Evolutionary conservation across 2,888 invertebrate genomes (phyloP).

Genomic region (Rhogogaster chlorosoma): DNA sequence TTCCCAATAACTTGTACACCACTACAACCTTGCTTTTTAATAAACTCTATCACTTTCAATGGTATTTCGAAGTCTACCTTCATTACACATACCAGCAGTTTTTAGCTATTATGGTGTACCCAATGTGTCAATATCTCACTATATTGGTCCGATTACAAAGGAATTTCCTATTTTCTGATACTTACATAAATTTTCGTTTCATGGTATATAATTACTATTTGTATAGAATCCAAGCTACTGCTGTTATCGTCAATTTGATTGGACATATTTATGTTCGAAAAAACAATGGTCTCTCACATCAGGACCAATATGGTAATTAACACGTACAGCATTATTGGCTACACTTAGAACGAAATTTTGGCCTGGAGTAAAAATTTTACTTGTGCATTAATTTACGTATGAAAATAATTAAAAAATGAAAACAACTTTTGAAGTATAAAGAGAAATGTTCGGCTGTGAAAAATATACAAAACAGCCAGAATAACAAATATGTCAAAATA

Average conservation of each 20-base stretch:
- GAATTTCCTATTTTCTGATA: background rate
- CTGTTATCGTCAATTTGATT: background rate
- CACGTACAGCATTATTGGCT: background rate
- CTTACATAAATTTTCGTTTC: background rate
- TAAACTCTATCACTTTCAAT: background rate
- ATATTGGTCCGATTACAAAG: background rate
- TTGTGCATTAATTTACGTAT: background rate
- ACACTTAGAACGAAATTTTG: background rate
- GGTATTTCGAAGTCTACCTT: background rate
- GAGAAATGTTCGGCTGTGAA: background rate
- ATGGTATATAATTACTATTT: background rate
- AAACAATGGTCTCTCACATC: background rate
- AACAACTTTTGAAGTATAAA: background rate
- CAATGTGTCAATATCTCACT: background rate
- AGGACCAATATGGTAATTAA: background rate
- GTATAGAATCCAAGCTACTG: background rate
- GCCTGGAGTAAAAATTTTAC: background rate
- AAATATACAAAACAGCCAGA: background rate
- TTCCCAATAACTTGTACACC: background rate
- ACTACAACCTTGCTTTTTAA: conserved; percentile 5
- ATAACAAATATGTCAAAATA: background rate
- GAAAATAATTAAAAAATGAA: background rate
- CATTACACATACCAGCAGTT: conserved; percentile 1
- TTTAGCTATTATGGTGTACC: background rate
- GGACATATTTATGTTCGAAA: background rate